Evolutionary conservation across 2,888 invertebrate species (phyloP), one percentile per base, ranked within the genome.

Genomic region (Listrodromus nycthemerus): DNA sequence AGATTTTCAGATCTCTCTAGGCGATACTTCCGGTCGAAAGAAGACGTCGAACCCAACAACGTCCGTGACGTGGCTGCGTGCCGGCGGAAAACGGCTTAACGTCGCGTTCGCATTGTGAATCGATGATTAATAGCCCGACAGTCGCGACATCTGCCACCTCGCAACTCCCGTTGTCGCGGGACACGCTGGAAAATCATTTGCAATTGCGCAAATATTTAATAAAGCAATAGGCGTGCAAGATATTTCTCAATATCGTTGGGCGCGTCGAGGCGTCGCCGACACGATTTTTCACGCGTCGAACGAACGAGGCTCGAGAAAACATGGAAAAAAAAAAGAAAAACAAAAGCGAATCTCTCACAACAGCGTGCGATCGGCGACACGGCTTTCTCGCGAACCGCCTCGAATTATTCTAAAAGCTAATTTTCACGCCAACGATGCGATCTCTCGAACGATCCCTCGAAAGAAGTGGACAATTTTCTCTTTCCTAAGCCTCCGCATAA

Each of bases 161-260:
- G 30, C n/a, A n/a, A 79, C 66, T 48, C 69, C 67, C 21, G 24
- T 55, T 55, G 24, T 13, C 61, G 41, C 41, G 76, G 41, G 45
- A 69, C 30, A 75, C 27, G 84, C 82, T 89, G 86, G 88, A 89
- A 88, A 89, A 89, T 89, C 86, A 85, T 89, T 86, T 82, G 88
- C 81, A 58, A 86, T 91, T 91, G 89, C 91, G 89, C 86, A 91
- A 91, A 90, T 89, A 65, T 91, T 90, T 87, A 89, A 90, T 89
- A 90, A 90, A 91, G 89, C 90, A 88, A 90, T 90, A 89, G 88
- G 87, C 88, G 82, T 85, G 85, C 75, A 86, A 86, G 86, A 89
- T 88, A 87, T 89, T 88, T 88, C 88, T 78, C 86, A 85, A 87
- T 76, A 70, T 63, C 77, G 74, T 70, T 48, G 73, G 65, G 33